phyloP scores from a whole-genome alignment of 2,797 vertebrate genomes.

The Pseudochirops corinnae region DNA sequence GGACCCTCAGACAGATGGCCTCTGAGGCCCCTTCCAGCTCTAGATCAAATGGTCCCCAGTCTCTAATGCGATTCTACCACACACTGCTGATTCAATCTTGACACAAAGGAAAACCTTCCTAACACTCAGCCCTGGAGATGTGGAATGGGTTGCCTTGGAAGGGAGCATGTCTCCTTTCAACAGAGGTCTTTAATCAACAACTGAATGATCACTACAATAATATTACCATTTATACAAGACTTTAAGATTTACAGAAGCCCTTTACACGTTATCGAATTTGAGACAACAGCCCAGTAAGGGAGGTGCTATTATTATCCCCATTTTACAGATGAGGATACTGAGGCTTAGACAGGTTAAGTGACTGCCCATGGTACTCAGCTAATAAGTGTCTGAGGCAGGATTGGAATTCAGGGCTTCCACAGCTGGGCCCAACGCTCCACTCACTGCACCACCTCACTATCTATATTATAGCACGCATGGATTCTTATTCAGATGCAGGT shows the following conservation, averaged over 20 bases:
- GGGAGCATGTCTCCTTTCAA: not conserved
- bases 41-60: not conserved
- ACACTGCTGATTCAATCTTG: not conserved
- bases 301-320: not conserved
- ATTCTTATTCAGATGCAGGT: not conserved
- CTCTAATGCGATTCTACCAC: not conserved
- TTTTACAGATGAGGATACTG: not conserved
- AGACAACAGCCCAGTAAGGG: not conserved
- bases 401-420: not conserved
- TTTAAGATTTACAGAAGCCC: not conserved
- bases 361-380: not conserved
- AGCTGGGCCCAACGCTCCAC: not conserved
- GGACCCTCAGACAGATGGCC: not conserved
- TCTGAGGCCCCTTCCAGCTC: not conserved
- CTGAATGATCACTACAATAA: not conserved
- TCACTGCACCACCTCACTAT: not conserved
- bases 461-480: not conserved
- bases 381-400: not conserved
- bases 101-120: not conserved
- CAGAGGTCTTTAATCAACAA: not conserved
- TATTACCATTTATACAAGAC: not conserved
- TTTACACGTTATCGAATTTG: not conserved
- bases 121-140: not conserved
- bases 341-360: not conserved
- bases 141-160: not conserved